phyloP scores from a whole-genome alignment of 2,113 vertebrate species.

The Psilopsiagon aurifrons region DNA sequence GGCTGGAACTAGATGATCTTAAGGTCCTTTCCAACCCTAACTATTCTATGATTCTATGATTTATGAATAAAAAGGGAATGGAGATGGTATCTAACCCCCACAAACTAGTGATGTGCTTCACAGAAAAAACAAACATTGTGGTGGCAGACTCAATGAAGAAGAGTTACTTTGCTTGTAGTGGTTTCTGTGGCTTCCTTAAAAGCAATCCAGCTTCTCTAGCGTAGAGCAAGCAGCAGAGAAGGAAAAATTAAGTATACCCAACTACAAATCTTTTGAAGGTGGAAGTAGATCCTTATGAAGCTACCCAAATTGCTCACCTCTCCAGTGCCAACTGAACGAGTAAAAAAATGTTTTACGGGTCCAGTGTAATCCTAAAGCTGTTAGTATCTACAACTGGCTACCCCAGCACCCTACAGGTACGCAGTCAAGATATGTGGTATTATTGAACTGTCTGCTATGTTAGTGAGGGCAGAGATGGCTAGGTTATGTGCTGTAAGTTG shows the following conservation, averaged over 20 bases:
- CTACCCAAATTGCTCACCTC: background rate
- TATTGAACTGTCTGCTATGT: accelerated
- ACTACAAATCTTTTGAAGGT: background rate
- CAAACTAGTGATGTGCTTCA: background rate
- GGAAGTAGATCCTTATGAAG: background rate
- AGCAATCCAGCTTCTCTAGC: background rate
- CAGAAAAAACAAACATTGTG: background rate
- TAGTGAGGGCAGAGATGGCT: background rate
- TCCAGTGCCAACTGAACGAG: background rate
- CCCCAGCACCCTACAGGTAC: background rate
- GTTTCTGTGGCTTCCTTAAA: background rate
- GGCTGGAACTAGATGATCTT: too few relatives aligned
- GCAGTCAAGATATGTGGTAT: background rate
- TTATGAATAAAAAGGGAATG: background rate
- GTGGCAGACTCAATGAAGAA: background rate
- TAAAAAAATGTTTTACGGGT: background rate
- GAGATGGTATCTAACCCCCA: background rate
- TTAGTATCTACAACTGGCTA: background rate
- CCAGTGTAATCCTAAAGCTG: accelerated
- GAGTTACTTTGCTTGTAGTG: background rate
- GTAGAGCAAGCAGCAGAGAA: background rate
- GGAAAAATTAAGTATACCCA: background rate
- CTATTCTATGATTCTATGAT: too few relatives aligned
- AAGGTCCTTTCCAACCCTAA: too few relatives aligned
- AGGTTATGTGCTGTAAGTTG: background rate